Conservation (phyloP, 1,140 invertebrate genomes). For the Drosophila saltans region DNA sequence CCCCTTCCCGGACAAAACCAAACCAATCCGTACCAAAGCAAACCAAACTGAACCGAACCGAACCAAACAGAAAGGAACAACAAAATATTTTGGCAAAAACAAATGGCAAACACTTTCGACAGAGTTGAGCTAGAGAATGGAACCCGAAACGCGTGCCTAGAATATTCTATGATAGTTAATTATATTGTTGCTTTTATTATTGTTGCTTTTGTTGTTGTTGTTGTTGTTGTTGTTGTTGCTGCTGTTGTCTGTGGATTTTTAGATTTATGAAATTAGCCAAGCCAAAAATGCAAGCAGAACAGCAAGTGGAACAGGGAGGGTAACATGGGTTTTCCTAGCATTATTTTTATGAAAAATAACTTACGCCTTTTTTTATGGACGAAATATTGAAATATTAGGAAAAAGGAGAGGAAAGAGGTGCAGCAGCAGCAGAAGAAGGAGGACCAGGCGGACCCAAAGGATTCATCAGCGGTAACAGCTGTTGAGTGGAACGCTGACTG, state of each 20-base stretch:
- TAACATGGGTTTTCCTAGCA: constrained; percentile 18
- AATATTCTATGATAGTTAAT: constrained; percentile 80
- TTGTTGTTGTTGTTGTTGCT: constrained; percentile 29
- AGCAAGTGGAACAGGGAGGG: neutral
- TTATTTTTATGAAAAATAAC: constrained; percentile 72
- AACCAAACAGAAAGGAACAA: constrained; percentile 8
- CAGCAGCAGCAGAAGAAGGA: constrained; percentile 25
- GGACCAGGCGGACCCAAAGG: constrained; percentile 70
- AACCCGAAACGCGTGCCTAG: constrained; percentile 59
- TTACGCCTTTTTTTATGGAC: constrained; percentile 75
- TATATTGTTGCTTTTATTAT: constrained; percentile 45
- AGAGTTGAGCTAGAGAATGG: constrained; percentile 25
- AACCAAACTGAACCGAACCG: constrained; percentile 3
- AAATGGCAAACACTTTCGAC: constrained; percentile 50
- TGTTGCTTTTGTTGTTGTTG: constrained; percentile 16
- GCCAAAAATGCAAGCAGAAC: constrained; percentile 49
- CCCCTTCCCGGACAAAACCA: neutral
- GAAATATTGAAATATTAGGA: constrained; percentile 78
- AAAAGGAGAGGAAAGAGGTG: constrained; percentile 3
- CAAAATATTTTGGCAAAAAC: constrained; percentile 36
- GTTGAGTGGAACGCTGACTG: constrained; percentile 61
- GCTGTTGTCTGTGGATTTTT: constrained; percentile 33
- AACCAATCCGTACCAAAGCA: neutral
- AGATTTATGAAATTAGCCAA: constrained; percentile 68
- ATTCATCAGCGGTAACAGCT: constrained; percentile 80